These are phyloP conservation scores for Boloria euphrosyne DNA, from an alignment of 2,888 invertebrate species.

Conservation along the genomic window DNA sequence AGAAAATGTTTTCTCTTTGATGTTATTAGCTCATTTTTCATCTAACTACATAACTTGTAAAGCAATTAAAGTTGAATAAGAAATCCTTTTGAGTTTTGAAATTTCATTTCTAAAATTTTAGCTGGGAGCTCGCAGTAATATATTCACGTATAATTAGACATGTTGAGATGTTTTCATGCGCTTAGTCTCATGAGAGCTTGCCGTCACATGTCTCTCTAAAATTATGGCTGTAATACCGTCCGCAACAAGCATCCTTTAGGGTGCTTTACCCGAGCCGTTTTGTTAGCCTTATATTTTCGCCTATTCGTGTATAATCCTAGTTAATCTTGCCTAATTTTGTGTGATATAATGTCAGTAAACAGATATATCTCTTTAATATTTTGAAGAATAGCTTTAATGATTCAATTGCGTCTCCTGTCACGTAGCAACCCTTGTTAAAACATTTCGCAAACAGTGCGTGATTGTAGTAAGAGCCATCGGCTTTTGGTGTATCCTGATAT, in stretches of 20 bases:
- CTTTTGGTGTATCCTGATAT: conserved; percentile 43
- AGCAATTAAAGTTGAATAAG: not conserved
- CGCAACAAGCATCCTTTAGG: conserved; percentile 23
- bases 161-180: conserved; percentile 27
- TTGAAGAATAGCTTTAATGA: conserved; percentile 46
- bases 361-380: conserved; percentile 19
- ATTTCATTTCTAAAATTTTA: conserved; percentile 7
- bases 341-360: conserved; percentile 10
- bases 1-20: not conserved
- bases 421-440: conserved; percentile 47
- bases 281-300: conserved; percentile 14
- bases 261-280: conserved; percentile 9
- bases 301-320: conserved; percentile 16
- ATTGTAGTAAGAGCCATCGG: conserved; percentile 47
- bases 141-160: conserved; percentile 26
- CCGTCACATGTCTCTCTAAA: conserved; percentile 25
- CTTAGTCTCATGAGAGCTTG: conserved; percentile 27
- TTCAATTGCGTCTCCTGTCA: conserved; percentile 47
- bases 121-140: conserved; percentile 8
- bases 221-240: conserved; percentile 25
- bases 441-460: conserved; percentile 62
- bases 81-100: conserved; percentile 3
- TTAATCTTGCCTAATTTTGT: conserved; percentile 18
- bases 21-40: not conserved
- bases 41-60: not conserved